A percentile compares a stretch with the other conserved stretches of the same genome.
Conservation (phyloP, 2,113 vertebrate genomes). For the Phyllostomus discolor region DNA sequence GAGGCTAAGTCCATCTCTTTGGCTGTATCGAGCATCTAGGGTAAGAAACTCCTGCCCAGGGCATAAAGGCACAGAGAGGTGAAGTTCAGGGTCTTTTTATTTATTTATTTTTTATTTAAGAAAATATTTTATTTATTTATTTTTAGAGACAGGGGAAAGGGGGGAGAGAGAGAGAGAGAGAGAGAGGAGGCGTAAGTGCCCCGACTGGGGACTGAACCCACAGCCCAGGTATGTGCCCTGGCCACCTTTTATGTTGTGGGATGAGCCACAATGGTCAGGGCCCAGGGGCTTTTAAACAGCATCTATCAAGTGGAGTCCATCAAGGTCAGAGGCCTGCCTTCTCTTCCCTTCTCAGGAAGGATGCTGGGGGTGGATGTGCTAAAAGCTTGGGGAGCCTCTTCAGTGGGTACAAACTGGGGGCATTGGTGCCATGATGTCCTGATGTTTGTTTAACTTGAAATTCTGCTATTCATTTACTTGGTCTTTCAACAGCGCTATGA, state of each 20-base stretch:
- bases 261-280: background rate
- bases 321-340: background rate
- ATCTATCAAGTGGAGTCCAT: background rate
- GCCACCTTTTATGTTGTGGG: too few species aligned
- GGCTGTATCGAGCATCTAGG: background rate
- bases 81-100: background rate
- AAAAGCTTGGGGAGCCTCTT: background rate
- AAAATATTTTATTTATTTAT: background rate
- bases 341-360: background rate
- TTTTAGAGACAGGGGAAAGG: background rate
- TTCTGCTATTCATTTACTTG: background rate
- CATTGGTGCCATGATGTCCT: background rate
- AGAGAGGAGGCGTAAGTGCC: too few species aligned
- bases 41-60: background rate
- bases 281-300: background rate
- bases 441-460: background rate
- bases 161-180: background rate
- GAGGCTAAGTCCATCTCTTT: background rate
- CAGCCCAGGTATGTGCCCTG: background rate
- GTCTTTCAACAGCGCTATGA: background rate
- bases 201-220: background rate
- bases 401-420: background rate
- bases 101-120: background rate
- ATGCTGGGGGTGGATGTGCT: background rate
- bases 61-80: background rate